These are phyloP conservation scores for Platycheirus rosarum DNA, from an alignment of 2,888 invertebrate species.

Conservation along the genomic window DNA sequence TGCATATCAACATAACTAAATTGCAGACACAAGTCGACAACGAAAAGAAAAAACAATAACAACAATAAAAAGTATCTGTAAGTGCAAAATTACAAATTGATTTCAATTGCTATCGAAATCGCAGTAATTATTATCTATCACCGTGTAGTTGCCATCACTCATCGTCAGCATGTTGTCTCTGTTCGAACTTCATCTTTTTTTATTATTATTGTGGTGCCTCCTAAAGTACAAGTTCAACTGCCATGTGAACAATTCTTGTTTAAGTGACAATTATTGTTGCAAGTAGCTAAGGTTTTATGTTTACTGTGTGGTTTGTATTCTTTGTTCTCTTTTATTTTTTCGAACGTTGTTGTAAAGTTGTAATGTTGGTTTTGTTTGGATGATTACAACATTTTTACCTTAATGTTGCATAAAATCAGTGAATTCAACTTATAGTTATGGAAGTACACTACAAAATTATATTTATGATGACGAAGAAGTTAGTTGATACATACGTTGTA, in stretches of 20 bases:
- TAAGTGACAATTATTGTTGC: slow-evolving; percentile 57
- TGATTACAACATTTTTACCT: slow-evolving; percentile 65
- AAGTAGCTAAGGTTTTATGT: slow-evolving; percentile 24
- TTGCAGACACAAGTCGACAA: slow-evolving; percentile 49
- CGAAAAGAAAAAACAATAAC: background rate
- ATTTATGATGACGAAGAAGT: slow-evolving; percentile 45
- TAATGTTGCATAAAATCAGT: slow-evolving; percentile 63
- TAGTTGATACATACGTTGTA: background rate
- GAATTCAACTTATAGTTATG: slow-evolving; percentile 17
- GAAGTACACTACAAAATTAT: background rate
- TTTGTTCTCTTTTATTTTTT: background rate
- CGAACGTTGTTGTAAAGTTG: slow-evolving; percentile 28
- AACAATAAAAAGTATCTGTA: slow-evolving; percentile 31
- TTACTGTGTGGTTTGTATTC: background rate
- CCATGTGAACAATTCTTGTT: slow-evolving; percentile 55
- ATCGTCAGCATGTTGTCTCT: slow-evolving; percentile 37
- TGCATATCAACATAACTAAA: slow-evolving; percentile 52
- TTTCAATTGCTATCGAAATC: slow-evolving; percentile 70
- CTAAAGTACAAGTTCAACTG: slow-evolving; percentile 47
- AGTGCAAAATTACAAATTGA: slow-evolving; percentile 71
- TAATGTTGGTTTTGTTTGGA: slow-evolving; percentile 24
- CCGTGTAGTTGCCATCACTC: no score
- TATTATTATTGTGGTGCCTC: slow-evolving; percentile 1
- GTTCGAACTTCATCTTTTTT: background rate
- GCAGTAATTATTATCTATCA: slow-evolving; percentile 53